Conservation (phyloP, 2,113 vertebrate species). For the Prunella himalayana region DNA sequence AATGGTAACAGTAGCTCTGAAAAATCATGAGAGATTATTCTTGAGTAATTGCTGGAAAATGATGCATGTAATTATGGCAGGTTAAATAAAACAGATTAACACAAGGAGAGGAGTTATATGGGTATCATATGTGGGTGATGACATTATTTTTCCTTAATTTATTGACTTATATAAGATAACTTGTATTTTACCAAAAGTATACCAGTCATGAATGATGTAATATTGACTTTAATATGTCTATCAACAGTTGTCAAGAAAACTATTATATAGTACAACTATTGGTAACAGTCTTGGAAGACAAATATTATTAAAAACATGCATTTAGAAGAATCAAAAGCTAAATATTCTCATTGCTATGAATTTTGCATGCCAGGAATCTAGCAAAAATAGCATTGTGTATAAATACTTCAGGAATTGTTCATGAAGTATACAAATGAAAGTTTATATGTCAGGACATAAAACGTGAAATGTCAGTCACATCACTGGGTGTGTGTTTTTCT, state of each 20-base stretch:
- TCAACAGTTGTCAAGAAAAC: not conserved
- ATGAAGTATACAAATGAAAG: not conserved
- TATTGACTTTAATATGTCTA: not conserved
- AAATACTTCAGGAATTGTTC: not conserved
- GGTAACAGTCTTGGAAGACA: not conserved
- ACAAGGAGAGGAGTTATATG: not conserved
- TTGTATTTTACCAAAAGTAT: not conserved
- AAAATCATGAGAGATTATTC: not conserved
- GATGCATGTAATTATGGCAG: not conserved
- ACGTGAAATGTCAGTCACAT: not conserved
- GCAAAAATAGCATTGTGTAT: not conserved
- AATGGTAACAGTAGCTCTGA: not conserved
- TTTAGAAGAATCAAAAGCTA: not conserved
- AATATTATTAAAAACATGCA: not conserved
- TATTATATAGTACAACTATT: not conserved
- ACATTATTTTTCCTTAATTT: not conserved
- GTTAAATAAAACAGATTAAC: not conserved
- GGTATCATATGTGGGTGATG: not conserved
- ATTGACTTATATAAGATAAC: not conserved
- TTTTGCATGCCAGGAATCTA: not conserved
- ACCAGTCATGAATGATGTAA: not conserved
- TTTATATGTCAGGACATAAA: not conserved
- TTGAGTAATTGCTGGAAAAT: not conserved
- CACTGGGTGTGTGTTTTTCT: not conserved
- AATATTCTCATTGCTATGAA: not conserved